Conservation (phyloP, 2,113 vertebrate species). For the Periophthalmodon schlosseri region DNA sequence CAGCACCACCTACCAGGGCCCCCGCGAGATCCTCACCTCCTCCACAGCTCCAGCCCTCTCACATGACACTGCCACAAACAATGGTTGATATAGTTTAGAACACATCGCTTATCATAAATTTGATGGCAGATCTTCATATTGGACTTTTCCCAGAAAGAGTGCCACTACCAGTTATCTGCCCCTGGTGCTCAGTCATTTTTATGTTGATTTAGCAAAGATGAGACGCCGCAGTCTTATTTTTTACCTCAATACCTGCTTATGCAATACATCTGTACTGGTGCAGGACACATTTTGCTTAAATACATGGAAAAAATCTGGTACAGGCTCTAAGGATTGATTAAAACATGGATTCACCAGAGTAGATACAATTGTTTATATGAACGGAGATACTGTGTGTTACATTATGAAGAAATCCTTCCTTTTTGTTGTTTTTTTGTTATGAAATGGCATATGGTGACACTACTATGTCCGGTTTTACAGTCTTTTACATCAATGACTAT, state of each 20-base stretch:
- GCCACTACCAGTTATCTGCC: neutral
- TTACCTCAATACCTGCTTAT: too few relatives aligned
- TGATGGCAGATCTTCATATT: conserved; percentile 2
- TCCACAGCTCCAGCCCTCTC: conserved; percentile 84
- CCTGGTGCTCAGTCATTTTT: neutral
- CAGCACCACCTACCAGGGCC: conserved; percentile 67
- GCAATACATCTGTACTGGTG: too few relatives aligned
- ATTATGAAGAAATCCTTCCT: neutral
- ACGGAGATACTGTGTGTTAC: too few relatives aligned
- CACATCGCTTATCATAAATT: conserved; percentile 19
- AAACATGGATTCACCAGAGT: too few relatives aligned
- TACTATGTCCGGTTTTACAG: conserved; percentile 3
- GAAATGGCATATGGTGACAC: conserved; percentile 5
- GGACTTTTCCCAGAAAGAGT: neutral
- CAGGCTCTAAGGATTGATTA: too few relatives aligned
- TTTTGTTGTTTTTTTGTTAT: neutral
- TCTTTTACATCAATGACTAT: conserved; percentile 11
- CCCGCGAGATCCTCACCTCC: conserved; percentile 80
- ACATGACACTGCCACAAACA: conserved; percentile 51
- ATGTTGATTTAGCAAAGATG: neutral
- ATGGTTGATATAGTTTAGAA: conserved; percentile 9
- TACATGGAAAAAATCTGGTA: too few relatives aligned
- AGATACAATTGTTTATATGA: too few relatives aligned
- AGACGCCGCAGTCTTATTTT: too few relatives aligned
- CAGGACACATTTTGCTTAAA: too few relatives aligned